Conservation (phyloP, 2,113 vertebrate species). For the Numenius arquata region DNA sequence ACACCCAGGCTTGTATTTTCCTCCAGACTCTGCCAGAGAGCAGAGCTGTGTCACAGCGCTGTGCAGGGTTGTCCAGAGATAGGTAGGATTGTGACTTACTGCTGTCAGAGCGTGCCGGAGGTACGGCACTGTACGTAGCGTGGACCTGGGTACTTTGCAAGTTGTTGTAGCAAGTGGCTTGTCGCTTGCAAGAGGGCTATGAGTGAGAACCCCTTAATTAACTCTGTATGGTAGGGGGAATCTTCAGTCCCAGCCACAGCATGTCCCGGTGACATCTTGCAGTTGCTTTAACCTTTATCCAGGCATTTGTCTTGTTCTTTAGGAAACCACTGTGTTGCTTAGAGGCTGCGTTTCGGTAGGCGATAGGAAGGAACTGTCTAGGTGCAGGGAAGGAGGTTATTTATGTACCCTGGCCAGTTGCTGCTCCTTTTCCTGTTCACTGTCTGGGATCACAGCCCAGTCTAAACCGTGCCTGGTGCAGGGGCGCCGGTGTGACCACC, state of each 20-base stretch:
- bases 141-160: not conserved
- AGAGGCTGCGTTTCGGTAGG: fast-evolving
- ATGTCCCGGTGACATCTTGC: fast-evolving
- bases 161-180: not conserved
- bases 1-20: not conserved
- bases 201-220: not conserved
- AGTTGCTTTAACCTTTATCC: not conserved
- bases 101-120: fast-evolving
- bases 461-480: not conserved
- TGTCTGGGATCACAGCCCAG: fast-evolving
- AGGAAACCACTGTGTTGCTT: not conserved
- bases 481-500: fast-evolving
- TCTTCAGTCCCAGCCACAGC: not conserved
- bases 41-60: fast-evolving
- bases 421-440: not conserved
- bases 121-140: fast-evolving
- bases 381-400: not conserved
- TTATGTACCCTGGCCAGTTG: fast-evolving
- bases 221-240: too few relatives aligned
- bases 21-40: not conserved
- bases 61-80: not conserved
- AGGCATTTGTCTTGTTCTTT: not conserved
- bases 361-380: not conserved
- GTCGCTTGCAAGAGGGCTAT: not conserved
- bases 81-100: not conserved